A percentile compares a stretch with the other conserved stretches of the same genome.
These are phyloP conservation scores for Poeciliopsis prolifica DNA, from an alignment of 2,113 vertebrate species.

Conservation along the genomic window DNA sequence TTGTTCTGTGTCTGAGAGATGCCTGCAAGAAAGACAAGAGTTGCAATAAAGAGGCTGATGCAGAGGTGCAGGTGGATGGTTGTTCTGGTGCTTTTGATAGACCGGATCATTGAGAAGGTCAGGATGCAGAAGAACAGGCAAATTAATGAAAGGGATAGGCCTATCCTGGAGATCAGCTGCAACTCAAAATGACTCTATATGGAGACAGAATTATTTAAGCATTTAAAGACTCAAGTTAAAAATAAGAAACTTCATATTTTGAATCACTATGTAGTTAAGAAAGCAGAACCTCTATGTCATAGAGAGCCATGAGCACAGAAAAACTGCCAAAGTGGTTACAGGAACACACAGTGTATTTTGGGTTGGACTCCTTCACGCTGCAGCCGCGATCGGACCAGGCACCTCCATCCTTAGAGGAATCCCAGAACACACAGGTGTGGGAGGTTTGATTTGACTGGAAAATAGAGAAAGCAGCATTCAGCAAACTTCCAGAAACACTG, in stretches of 20 bases:
- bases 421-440: conserved; percentile 84
- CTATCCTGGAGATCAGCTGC: conserved; percentile 80
- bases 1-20: conserved; percentile 69
- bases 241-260: too few relatives aligned
- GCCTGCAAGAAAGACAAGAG: conserved; percentile 82
- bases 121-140: conserved; percentile 85
- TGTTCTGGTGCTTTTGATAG: conserved; percentile 84
- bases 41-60: conserved; percentile 84
- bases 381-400: conserved; percentile 83
- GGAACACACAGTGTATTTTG: conserved; percentile 70
- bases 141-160: conserved; percentile 81
- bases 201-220: too few relatives aligned
- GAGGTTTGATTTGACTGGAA: background rate
- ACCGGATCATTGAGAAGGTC: conserved; percentile 83
- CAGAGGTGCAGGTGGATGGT: conserved; percentile 89
- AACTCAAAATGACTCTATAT: conserved; percentile 76
- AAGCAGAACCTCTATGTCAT: conserved; percentile 78
- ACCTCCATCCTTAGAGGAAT: conserved; percentile 20
- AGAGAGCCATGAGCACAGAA: conserved; percentile 85
- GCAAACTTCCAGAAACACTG: too few relatives aligned
- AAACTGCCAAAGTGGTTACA: conserved; percentile 88
- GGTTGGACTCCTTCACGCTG: conserved; percentile 16
- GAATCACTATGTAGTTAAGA: too few relatives aligned
- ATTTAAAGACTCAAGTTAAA: too few relatives aligned
- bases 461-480: too few relatives aligned